Conservation (phyloP, 2,113 vertebrate species). For the Austrofundulus limnaeus region DNA sequence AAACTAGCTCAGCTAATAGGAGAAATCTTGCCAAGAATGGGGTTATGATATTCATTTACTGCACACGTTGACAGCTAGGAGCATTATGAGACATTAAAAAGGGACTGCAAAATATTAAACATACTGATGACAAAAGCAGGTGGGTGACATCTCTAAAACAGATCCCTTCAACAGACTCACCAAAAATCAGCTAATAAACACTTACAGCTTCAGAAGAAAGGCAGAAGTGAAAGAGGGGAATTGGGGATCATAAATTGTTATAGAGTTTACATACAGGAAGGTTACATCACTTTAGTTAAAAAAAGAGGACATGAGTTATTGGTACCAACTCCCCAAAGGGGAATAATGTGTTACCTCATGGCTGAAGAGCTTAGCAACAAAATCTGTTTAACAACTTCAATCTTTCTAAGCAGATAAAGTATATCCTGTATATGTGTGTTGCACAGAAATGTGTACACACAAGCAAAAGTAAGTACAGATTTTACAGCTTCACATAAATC, state of each 20-base stretch:
- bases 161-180: not conserved
- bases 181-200: not conserved
- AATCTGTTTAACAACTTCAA: conserved; percentile 34
- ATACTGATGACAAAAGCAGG: not conserved
- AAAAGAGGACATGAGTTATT: conserved; percentile 18
- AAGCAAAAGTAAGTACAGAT: not conserved
- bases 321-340: conserved; percentile 31
- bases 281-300: conserved; percentile 34
- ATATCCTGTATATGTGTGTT: not conserved
- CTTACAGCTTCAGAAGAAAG: not conserved
- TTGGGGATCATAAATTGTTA: conserved; percentile 36
- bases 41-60: not conserved
- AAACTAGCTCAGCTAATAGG: conserved; percentile 6
- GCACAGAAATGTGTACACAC: not conserved
- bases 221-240: conserved; percentile 13
- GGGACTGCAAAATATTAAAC: not conserved
- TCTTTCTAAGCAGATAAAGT: conserved; percentile 14
- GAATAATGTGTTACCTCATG: conserved; percentile 53
- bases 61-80: not conserved
- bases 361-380: conserved; percentile 23
- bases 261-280: conserved; percentile 20
- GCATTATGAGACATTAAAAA: conserved; percentile 7
- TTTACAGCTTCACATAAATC: conserved; percentile 6
- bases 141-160: not conserved
- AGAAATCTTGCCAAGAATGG: not conserved